A percentile compares a stretch with the other conserved stretches of the same genome.
Evolutionary conservation across 64 coral and sea anemone species (phyloP).

Genomic region (Cladopsammia gracilis): DNA sequence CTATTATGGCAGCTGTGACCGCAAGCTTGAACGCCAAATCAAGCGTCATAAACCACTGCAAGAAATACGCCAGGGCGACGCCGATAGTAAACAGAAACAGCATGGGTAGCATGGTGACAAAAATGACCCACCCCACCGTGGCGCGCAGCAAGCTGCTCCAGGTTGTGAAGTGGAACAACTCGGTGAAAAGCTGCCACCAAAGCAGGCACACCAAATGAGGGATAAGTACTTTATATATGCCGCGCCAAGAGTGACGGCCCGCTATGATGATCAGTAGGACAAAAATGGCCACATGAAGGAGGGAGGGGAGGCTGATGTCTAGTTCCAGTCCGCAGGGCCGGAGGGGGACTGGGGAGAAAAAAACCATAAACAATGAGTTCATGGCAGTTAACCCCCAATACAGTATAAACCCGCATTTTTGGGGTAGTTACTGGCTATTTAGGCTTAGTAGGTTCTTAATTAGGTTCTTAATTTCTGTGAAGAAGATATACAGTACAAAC

Average conservation of each 20-base stretch:
- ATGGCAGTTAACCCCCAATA: no score
- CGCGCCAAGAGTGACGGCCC: constrained; percentile 85
- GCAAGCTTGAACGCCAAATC: constrained; percentile 81
- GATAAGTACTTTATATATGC: constrained; percentile 86
- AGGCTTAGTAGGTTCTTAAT: no score
- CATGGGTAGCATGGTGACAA: constrained; percentile 82
- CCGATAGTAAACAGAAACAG: constrained; percentile 78
- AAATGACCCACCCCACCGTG: constrained; percentile 83
- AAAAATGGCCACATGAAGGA: constrained; percentile 79
- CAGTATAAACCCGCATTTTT: no score
- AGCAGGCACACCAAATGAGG: constrained; percentile 85
- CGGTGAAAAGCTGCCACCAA: constrained; percentile 88
- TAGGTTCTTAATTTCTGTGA: no score
- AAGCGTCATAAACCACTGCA: constrained; percentile 83
- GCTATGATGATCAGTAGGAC: constrained; percentile 84
- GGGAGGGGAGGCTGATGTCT: constrained; percentile 70
- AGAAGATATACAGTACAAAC: no score
- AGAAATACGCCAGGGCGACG: constrained; percentile 65
- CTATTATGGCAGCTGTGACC: constrained; percentile 66
- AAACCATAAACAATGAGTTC: background rate
- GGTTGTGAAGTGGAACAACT: constrained; percentile 75
- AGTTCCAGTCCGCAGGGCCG: constrained; percentile 72
- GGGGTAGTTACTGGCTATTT: no score
- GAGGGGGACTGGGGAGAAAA: constrained; percentile 55
- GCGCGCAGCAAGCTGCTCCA: constrained; percentile 77